Percentiles rank a stretch among this genome's conserved stretches.
Conservation (phyloP, 2,888 invertebrate genomes). For the Sisyra terminalis region DNA sequence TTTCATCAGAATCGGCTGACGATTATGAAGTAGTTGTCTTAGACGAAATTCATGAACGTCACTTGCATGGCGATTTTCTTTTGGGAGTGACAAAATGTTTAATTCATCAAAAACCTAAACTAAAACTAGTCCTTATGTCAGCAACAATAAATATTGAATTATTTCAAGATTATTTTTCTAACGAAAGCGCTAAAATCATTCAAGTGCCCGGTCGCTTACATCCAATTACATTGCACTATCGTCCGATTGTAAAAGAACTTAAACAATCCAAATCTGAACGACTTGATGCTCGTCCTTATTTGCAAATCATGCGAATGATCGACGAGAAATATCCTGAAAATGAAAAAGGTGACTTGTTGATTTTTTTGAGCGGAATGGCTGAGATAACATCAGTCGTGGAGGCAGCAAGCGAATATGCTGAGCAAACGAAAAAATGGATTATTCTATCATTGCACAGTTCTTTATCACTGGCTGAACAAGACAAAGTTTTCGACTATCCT, state of each 20-base stretch:
- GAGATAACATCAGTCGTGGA: constrained; percentile 82
- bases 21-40: constrained; percentile 86
- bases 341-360: constrained; percentile 84
- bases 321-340: constrained; percentile 76
- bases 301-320: constrained; percentile 82
- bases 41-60: constrained; percentile 95
- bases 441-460: constrained; percentile 86
- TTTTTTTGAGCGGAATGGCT: constrained; percentile 89
- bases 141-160: constrained; percentile 95
- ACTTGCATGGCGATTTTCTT: constrained; percentile 87
- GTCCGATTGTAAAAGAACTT: constrained; percentile 47
- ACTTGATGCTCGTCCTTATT: constrained; percentile 85
- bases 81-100: constrained; percentile 89
- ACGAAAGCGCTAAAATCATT: constrained; percentile 64
- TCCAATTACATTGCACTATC: constrained; percentile 81
- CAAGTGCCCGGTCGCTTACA: constrained; percentile 89
- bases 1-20: constrained; percentile 63
- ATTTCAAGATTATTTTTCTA: constrained; percentile 77
- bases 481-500: constrained; percentile 90
- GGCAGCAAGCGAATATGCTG: constrained; percentile 66
- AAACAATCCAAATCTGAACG: constrained; percentile 46
- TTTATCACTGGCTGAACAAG: constrained; percentile 84
- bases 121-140: constrained; percentile 93
- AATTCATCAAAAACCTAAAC: constrained; percentile 55
- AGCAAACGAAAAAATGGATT: constrained; percentile 74